Evolutionary conservation across 2,888 invertebrate species (phyloP), one percentile per base, ranked within the genome.

Genomic region (Philereme transversata): DNA sequence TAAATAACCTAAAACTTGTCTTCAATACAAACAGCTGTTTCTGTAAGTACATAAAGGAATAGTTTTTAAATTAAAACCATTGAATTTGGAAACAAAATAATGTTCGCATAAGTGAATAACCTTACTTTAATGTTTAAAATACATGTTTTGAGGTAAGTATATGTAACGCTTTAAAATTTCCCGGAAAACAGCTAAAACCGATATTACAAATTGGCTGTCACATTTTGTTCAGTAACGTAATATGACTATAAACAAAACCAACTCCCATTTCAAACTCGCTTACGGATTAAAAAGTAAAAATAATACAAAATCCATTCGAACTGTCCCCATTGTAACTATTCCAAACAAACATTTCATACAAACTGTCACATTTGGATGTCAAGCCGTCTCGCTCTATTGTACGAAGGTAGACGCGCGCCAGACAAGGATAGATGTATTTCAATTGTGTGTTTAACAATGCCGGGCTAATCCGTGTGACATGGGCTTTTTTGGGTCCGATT

Each of bases 361-460:
- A 88, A 86, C 90, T 91, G 91, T 90, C 90, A 89, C 88, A 90
- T 90, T 87, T 88, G 86, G 86, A 86, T 89, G 86, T 85, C 86
- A 88, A 87, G 72, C 82, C 71, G 78, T 87, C 90, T 78, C 88
- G 68, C 70, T 88, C 80, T 60, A 64, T 57, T 53, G 68, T 49
- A 57, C 41, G 58, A 50, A 57, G 45, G 60, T 59, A 65, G 67
- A 62, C 64, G 63, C 60, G 65, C 52, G 83, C 70, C 67, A 75
- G 84, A 91, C 72, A 69, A 78, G 76, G 90, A 88, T 73, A 81
- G 84, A 82, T 85, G 83, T 78, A 85, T 85, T 81, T 80, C 86
- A 80, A 90, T 90, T 91, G 91, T 91, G 79, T 81, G 80, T 73
- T 77, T 77, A 81, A 90, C 90, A 90, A 91, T 88, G 86, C 79